Evolutionary conservation across 2,888 invertebrate species (phyloP).

Genomic region (Polyommatus icarus): DNA sequence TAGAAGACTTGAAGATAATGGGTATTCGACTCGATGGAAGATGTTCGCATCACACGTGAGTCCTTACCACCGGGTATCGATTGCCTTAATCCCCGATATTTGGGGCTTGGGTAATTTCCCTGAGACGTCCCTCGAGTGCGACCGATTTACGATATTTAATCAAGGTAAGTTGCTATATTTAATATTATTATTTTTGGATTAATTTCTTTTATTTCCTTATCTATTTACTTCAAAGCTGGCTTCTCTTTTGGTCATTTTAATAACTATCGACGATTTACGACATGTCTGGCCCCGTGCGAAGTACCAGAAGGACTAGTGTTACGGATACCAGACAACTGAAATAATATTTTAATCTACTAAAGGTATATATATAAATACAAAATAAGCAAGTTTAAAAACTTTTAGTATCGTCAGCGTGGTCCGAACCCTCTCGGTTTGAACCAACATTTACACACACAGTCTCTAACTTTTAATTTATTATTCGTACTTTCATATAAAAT

Average conservation of each 20-base stretch:
- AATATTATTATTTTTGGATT: constrained; percentile 34
- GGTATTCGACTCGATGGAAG: constrained; percentile 1
- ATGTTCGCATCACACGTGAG: constrained; percentile 37
- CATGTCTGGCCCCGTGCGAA: too few species aligned
- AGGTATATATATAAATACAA: too few species aligned
- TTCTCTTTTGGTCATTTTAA: not conserved
- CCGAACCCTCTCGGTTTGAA: too few species aligned
- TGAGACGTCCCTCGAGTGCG: constrained; percentile 50
- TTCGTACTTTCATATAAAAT: too few species aligned
- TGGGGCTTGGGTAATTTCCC: constrained; percentile 57
- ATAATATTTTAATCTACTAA: too few species aligned
- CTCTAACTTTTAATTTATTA: too few species aligned
- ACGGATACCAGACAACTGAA: too few species aligned
- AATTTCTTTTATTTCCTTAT: not conserved
- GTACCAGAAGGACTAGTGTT: too few species aligned
- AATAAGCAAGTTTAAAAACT: too few species aligned
- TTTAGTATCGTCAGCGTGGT: too few species aligned
- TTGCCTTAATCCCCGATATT: constrained; percentile 61
- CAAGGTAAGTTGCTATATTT: constrained; percentile 41
- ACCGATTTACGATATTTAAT: constrained; percentile 48
- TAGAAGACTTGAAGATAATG: constrained; percentile 24
- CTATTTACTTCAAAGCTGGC: not conserved
- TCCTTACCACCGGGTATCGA: constrained; percentile 48
- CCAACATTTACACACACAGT: too few species aligned
- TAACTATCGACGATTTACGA: not conserved